Base-by-base conservation (phyloP, 1,140 invertebrate genomes). In the Triops cancriformis region DNA sequence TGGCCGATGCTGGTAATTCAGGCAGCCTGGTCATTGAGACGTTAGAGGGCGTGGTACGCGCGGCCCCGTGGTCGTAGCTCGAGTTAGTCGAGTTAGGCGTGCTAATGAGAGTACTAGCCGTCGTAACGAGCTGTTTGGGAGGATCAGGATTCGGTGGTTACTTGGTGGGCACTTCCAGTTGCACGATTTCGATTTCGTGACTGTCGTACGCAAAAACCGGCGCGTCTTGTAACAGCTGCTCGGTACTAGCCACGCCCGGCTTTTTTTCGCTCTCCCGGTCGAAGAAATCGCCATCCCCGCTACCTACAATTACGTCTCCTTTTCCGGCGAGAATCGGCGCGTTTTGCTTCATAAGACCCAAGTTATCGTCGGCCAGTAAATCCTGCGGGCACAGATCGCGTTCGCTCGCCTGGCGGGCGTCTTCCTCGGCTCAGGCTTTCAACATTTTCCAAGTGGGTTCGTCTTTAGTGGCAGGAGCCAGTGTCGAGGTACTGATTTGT, bases 121-220 rank as follows among this genome's bases (percentile, higher is more conserved):
- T 74, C 14, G 12, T 41, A 27, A 26, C 45, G 26, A 43, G 5
- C 18, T 76, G 74, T 28, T 73, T 72, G n/a, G 72, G 72, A 26
- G 12, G 26, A 23, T 10, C 76, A 14, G 72, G 7, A 14, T 28
- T 23, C 10, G 51, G 51, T 45, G n/a, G 51, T 64, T 64, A 12
- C 51, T 64, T 64, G 51, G 51, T 74, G 18, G 78, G 2, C 31
- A 37, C 27, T 73, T 83, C 80, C 9, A 88, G 78, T 73, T 85
- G 84, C 7, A 88, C 81, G 14, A 88, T 87, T 75, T 88, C 85
- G 0, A 88, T 81, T 76, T 83, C 82, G 28, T 87, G 85, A 1
- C 85, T 83, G 1, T 82, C 80, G 51, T 81, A 82, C 14, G 80
- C 74, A 73, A 81, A 80, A 37, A 82, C 78, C 5, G 80, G 79